A percentile compares a stretch with the other conserved stretches of the same genome.
Evolutionary conservation across 2,888 invertebrate species (phyloP).

Genomic region (Tetanocera ferruginea): DNA sequence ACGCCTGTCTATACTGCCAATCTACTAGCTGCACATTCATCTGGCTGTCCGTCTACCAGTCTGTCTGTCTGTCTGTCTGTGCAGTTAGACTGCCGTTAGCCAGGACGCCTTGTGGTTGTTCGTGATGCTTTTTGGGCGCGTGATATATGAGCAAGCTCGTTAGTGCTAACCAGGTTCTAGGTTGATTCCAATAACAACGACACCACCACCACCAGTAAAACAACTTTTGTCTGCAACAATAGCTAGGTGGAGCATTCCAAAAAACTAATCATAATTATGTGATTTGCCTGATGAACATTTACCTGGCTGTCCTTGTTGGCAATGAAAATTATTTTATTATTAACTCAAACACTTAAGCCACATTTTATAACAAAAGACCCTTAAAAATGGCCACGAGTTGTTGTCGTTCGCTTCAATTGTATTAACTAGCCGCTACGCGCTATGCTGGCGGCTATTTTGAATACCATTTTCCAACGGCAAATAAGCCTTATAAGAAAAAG

Average conservation of each 20-base stretch:
- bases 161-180: neutral
- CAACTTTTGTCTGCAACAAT: neutral
- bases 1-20: neutral
- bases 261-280: constrained; percentile 60
- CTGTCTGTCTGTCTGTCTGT: constrained; percentile 31
- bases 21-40: no score
- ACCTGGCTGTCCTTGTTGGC: neutral
- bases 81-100: neutral
- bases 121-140: neutral
- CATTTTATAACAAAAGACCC: neutral
- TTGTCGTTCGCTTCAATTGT: neutral
- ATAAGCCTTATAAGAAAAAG: neutral
- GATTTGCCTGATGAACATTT: constrained; percentile 51
- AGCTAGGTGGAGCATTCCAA: constrained; percentile 16
- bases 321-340: constrained; percentile 41
- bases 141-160: neutral
- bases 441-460: neutral
- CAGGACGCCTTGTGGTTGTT: neutral
- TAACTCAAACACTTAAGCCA: constrained; percentile 39
- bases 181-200: neutral
- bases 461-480: neutral
- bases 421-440: neutral
- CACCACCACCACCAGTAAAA: neutral
- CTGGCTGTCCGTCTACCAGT: neutral
- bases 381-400: constrained; percentile 8